These are phyloP conservation scores for Chunga burmeisteri DNA, from an alignment of 2,113 vertebrate genomes.

Conservation along the genomic window DNA sequence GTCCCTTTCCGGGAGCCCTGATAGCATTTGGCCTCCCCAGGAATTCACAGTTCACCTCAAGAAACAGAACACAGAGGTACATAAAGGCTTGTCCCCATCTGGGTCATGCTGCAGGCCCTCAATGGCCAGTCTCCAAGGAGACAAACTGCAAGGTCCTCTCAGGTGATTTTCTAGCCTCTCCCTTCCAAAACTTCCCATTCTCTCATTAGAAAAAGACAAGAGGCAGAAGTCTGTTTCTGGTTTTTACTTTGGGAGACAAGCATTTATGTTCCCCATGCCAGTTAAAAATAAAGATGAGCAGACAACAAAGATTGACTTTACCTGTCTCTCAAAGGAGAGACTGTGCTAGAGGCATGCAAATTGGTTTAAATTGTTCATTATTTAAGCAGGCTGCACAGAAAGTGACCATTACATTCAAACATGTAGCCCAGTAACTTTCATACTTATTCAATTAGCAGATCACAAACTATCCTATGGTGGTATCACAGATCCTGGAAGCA, in stretches of 20 bases:
- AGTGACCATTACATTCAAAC: background rate
- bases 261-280: background rate
- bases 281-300: background rate
- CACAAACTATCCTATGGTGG: background rate
- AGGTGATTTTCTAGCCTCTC: background rate
- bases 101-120: background rate
- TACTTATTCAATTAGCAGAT: background rate
- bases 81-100: background rate
- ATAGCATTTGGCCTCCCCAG: background rate
- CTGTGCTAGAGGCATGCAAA: background rate
- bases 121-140: background rate
- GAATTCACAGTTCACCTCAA: background rate
- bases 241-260: background rate
- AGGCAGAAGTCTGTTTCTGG: background rate
- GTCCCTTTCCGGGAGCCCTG: rapidly evolving
- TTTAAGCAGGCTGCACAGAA: background rate
- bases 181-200: background rate
- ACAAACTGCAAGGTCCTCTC: background rate
- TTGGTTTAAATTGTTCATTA: background rate
- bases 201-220: background rate
- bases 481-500: background rate
- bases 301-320: background rate
- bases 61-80: background rate
- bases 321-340: background rate
- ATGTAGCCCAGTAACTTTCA: background rate